Evolutionary conservation across 2,797 vertebrate species (phyloP).

Genomic region (Cuculus canorus): DNA sequence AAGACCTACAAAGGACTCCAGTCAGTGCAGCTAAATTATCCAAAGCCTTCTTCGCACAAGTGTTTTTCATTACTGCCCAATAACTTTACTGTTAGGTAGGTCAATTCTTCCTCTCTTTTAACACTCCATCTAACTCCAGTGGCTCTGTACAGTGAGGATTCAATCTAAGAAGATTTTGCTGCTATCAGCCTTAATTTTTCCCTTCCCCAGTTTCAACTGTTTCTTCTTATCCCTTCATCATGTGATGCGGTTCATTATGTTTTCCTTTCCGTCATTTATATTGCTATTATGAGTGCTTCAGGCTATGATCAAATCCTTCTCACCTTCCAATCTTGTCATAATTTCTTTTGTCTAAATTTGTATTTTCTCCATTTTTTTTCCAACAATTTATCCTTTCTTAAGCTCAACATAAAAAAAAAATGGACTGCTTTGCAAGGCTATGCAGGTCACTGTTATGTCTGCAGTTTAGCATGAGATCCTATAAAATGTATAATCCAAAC

Average conservation of each 20-base stretch:
- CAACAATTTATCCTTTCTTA: background rate
- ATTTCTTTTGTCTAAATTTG: background rate
- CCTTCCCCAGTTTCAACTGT: background rate
- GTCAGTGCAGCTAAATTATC: background rate
- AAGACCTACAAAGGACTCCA: background rate
- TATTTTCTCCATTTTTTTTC: background rate
- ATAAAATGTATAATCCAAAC: background rate
- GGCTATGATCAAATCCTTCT: background rate
- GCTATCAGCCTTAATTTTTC: background rate
- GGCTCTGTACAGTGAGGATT: background rate
- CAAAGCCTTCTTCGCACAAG: background rate
- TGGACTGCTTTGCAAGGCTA: background rate
- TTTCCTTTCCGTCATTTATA: conserved; percentile 1
- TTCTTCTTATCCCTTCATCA: conserved; percentile 37
- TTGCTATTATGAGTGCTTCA: background rate
- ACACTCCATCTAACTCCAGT: background rate
- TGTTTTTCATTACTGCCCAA: background rate
- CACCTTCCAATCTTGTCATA: background rate
- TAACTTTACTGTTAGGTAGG: background rate
- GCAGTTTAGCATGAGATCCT: background rate
- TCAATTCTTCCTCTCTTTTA: background rate
- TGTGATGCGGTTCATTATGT: background rate
- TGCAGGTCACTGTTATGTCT: background rate
- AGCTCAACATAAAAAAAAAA: background rate
- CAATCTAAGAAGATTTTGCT: conserved; percentile 14